Base-by-base conservation (phyloP, 2,113 vertebrate genomes). In the Ciconia maguari region DNA sequence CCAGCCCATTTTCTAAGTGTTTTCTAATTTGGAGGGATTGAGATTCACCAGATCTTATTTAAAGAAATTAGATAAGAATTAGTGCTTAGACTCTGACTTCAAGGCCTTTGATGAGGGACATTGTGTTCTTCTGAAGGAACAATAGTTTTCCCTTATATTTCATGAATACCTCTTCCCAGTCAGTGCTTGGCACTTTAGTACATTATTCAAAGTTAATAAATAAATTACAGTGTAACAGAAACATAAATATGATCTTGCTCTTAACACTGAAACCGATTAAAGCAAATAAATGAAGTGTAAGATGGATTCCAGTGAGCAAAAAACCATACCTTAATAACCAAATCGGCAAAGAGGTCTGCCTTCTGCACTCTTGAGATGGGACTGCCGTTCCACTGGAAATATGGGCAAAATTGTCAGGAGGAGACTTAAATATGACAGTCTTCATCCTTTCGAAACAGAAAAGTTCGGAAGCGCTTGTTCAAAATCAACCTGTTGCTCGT, bases 131-230 rank as follows among this genome's bases (percentile, higher is more conserved):
- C 72, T 46, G 48, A 70, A 94, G 72, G 61, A 94, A 90, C 46
- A 91, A 44, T 75, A 64, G 78, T 96, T 86, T 80, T 46, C 68
- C 54, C 2, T 9, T 80, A 41, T 38, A 66, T 70, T 83, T 86
- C 70, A 90, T 49, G 85, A 92, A 65, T 49, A 32, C 14, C 36
- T 70, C 46, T 90, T 92, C 34, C 71, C 42, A 75, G 60, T 58
- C 86, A 70, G 51, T 81, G 51, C 64, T 78, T 38, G 89, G 38
- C 51, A 66, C 69, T 87, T 95, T 13, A n/a, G 72, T 58, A 18
- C 72, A 49, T 92, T 92, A 92, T 64, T 93, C 69, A 87, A 84
- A 77, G 51, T 89, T 94, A 95, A 92, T 91, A 92, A 93, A 90
- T 86, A 93, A 84, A 93, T 96, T 87, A 64, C 34, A 87, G 57